Conservation (phyloP, 2,113 vertebrate genomes). For the Lasiurus cinereus region DNA sequence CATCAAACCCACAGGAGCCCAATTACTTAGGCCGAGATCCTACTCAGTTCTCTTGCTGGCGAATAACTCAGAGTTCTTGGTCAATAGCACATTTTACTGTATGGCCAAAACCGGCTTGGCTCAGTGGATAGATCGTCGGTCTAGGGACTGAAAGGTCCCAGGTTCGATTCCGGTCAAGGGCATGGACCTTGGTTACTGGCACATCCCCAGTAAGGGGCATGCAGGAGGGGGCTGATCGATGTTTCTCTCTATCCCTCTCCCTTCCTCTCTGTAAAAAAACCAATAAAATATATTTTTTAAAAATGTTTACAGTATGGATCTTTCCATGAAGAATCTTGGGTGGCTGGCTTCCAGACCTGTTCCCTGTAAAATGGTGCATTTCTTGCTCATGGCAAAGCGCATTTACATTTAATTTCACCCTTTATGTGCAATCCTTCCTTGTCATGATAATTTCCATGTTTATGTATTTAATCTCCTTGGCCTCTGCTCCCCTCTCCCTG, state of each 20-base stretch:
- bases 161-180: too few relatives aligned
- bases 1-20: not conserved
- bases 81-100: not conserved
- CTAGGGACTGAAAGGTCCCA: too few relatives aligned
- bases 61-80: slow-evolving; percentile 54
- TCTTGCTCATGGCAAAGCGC: slow-evolving; percentile 64
- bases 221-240: too few relatives aligned
- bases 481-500: not conserved
- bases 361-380: slow-evolving; percentile 35
- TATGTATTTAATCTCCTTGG: slow-evolving; percentile 48
- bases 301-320: too few relatives aligned
- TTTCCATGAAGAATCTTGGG: not conserved
- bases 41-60: slow-evolving; percentile 38
- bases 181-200: too few relatives aligned
- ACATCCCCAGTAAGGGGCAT: too few relatives aligned
- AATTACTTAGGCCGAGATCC: slow-evolving; percentile 26
- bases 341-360: slow-evolving; percentile 24
- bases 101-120: too few relatives aligned
- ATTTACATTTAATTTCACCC: slow-evolving; percentile 63
- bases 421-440: slow-evolving; percentile 73
- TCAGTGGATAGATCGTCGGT: too few relatives aligned
- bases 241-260: too few relatives aligned
- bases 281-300: too few relatives aligned
- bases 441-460: not conserved
- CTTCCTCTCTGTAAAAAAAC: too few relatives aligned